Evolutionary conservation across 2,113 vertebrate species (phyloP).

Genomic region (Eulemur rufifrons): DNA sequence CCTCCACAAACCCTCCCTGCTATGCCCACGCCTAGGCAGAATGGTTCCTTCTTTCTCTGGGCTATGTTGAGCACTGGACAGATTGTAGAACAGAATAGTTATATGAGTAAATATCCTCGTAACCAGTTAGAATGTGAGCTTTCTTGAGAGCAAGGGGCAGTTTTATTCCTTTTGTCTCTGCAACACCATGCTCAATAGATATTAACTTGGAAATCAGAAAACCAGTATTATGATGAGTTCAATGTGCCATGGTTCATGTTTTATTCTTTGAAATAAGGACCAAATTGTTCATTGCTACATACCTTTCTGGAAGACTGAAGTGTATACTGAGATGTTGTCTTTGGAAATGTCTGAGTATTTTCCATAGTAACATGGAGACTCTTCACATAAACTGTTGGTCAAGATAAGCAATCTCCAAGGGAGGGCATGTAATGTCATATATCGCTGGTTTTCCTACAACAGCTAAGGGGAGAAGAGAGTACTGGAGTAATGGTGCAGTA

Average conservation of each 20-base stretch:
- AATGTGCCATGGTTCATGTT: not conserved
- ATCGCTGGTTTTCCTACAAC: not conserved
- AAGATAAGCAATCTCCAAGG: not conserved
- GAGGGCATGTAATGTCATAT: not conserved
- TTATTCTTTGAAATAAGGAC: constrained; percentile 8
- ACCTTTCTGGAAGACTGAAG: not conserved
- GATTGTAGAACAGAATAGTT: not conserved
- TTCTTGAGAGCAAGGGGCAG: not conserved
- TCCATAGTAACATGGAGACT: not conserved
- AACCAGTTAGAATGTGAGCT: not conserved
- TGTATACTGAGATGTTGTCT: not conserved
- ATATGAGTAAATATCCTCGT: not conserved
- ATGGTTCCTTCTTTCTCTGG: not conserved
- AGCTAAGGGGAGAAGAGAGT: not conserved
- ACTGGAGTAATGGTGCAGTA: not conserved
- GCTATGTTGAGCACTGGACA: not conserved
- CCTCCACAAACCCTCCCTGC: not conserved
- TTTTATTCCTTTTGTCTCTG: not conserved
- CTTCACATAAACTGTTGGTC: not conserved
- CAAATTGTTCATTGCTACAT: not conserved
- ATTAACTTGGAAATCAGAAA: not conserved
- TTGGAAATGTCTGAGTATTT: constrained; percentile 27
- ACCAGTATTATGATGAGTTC: not conserved
- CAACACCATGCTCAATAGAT: not conserved
- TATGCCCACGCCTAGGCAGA: not conserved